These are phyloP conservation scores for Porites australiensis DNA, from an alignment of 64 coral and sea anemone species.

Conservation along the genomic window DNA sequence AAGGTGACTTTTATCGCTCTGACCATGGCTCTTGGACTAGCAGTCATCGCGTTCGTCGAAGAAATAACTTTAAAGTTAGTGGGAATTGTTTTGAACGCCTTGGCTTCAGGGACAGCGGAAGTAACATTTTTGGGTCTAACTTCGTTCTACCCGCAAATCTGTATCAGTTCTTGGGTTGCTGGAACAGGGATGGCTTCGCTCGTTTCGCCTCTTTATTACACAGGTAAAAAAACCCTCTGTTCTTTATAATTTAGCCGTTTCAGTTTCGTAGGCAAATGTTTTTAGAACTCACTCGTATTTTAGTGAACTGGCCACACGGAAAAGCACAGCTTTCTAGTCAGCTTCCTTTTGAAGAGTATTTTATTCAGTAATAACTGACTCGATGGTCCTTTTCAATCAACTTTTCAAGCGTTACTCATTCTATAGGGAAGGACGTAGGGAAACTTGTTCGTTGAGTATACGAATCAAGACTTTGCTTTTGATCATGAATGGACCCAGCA, in stretches of 20 bases:
- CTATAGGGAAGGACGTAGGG: too few species aligned
- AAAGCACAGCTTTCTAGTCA: too few species aligned
- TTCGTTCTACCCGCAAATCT: conserved; percentile 89
- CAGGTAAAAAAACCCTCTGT: conserved; percentile 56
- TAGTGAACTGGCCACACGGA: background rate
- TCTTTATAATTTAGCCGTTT: background rate
- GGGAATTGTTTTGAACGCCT: conserved; percentile 77
- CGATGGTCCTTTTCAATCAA: too few species aligned
- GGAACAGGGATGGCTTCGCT: conserved; percentile 83
- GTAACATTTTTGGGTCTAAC: conserved; percentile 60
- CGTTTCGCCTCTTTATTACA: conserved; percentile 80
- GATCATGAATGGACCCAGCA: too few species aligned
- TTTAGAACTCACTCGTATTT: background rate
- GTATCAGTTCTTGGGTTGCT: conserved; percentile 87
- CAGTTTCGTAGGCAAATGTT: too few species aligned
- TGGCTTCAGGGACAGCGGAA: conserved; percentile 78
- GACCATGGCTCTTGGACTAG: conserved; percentile 67
- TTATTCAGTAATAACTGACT: too few species aligned
- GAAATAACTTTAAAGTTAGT: conserved; percentile 58
- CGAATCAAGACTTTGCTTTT: background rate
- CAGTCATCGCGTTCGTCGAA: conserved; percentile 51
- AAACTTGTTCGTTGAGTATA: background rate
- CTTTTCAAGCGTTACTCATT: too few species aligned
- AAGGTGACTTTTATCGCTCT: conserved; percentile 63
- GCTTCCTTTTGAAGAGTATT: too few species aligned